Base-by-base conservation (phyloP, 2,113 vertebrate genomes). In the Calyptommatus sinebrachiatus region DNA sequence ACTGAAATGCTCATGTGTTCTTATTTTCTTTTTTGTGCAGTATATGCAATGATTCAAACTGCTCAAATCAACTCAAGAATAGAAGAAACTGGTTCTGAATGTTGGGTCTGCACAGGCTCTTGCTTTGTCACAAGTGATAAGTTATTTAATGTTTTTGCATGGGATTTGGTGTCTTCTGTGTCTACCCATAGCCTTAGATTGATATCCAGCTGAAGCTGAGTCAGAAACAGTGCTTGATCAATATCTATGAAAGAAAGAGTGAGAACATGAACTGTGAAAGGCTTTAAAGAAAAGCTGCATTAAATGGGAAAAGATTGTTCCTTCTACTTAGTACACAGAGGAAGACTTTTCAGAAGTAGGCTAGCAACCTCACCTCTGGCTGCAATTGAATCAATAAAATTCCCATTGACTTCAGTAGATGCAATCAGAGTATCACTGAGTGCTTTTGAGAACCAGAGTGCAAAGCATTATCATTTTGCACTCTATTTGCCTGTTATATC, bases 401-500 rank as follows among this genome's bases (percentile, higher is more conserved):
- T 67, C 50, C 50, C 35, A 74, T 74, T 5, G 57, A 75, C 60
- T 75, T 81, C 79, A 81, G 4, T 62, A 65, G 66, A 62, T 69
- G 24, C 21, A 62, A 81, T 76, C 66, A 61, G 41, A 18, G n/a
- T 14, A 81, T 75, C 14, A 45, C 63, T 61, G 79, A 29, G 66
- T 60, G n/a, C 35, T 81, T 81, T 29, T 69, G 35, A 74, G 50
- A 46, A 75, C 53, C 72, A 68, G 26, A 74, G 63, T 26, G 41
- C 35, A 29, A 24, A 46, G 9, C 48, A 29, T 76, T 24, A 62
- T 75, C 70, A 63, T 75, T 80, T 60, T 73, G 46, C 46, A 78
- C 82, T 60, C 31, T n/a, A 71, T 77, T 73, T 69, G 20, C 66
- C n/a, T 81, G 60, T 86, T 31, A 75, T 65, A 35, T 73, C 10